Percentiles rank a stretch among this genome's conserved stretches.
phyloP scores from a whole-genome alignment of 2,888 invertebrate genomes.

The Hoplodrina blanda region DNA sequence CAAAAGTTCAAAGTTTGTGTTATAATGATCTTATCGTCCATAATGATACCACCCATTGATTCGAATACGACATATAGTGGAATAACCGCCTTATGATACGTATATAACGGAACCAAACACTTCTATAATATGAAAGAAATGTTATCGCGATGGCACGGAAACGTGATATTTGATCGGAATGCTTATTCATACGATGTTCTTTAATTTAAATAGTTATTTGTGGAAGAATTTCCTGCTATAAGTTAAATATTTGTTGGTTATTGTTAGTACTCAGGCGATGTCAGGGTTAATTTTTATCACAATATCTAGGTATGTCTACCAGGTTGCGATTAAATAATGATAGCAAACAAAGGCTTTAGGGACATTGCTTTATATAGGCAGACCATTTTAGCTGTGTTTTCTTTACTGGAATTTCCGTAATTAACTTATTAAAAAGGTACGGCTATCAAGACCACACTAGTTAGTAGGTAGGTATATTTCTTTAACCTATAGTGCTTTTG shows the following conservation, averaged over 20 bases:
- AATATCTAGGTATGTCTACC: slow-evolving; percentile 44
- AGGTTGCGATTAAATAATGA: slow-evolving; percentile 9
- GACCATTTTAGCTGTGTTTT: neutral
- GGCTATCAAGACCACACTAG: neutral
- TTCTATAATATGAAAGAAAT: slow-evolving; percentile 49
- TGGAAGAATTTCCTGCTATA: slow-evolving; percentile 45
- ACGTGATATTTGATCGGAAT: slow-evolving; percentile 62
- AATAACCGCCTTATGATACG: slow-evolving; percentile 44
- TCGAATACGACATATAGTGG: slow-evolving; percentile 35
- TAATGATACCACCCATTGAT: slow-evolving; percentile 57
- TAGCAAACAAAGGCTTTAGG: slow-evolving; percentile 22
- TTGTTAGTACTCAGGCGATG: slow-evolving; percentile 53
- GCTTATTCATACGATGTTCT: slow-evolving; percentile 41
- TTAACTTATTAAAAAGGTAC: neutral
- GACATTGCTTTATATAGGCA: slow-evolving; percentile 10
- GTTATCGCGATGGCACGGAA: slow-evolving; percentile 58
- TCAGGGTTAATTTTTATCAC: slow-evolving; percentile 45
- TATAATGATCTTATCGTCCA: slow-evolving; percentile 39
- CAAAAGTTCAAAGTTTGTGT: slow-evolving; percentile 52
- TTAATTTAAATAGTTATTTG: slow-evolving; percentile 56
- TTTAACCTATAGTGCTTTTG: neutral
- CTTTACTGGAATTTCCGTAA: neutral
- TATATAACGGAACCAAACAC: slow-evolving; percentile 55
- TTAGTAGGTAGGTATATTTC: neutral
- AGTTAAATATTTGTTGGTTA: slow-evolving; percentile 44